Percentiles rank a stretch among this genome's conserved stretches.
Evolutionary conservation across 2,113 vertebrate genomes (phyloP).

Genomic region (Cephalopterus ornatus): DNA sequence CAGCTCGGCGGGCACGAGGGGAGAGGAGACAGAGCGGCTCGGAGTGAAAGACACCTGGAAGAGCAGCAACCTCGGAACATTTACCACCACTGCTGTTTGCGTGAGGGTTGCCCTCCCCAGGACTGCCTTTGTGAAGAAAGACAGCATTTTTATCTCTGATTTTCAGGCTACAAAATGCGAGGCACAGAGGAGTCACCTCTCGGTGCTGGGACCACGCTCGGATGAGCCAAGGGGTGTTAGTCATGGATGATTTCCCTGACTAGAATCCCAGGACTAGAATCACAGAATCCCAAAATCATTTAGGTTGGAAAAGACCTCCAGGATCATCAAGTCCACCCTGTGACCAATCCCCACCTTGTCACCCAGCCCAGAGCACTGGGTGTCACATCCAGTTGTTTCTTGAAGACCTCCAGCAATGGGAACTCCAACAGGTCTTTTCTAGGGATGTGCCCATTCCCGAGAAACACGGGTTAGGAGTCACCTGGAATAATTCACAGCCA

Average conservation of each 20-base stretch:
- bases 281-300: not conserved
- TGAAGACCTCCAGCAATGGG: not conserved
- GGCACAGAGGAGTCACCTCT: not conserved
- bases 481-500: not conserved
- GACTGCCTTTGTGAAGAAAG: not conserved
- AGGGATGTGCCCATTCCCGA: not conserved
- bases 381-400: not conserved
- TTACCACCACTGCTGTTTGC: accelerated
- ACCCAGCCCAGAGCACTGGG: not conserved
- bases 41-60: not conserved
- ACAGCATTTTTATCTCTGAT: not conserved
- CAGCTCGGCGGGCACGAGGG: not conserved
- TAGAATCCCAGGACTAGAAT: not conserved
- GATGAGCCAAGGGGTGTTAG: not conserved
- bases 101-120: not conserved
- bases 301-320: not conserved
- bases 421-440: not conserved
- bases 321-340: not conserved
- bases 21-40: not conserved
- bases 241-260: not conserved
- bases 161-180: not conserved
- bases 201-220: accelerated
- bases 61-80: not conserved
- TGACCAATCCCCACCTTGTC: too few relatives aligned
- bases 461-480: not conserved